Conservation (phyloP, 1,140 invertebrate species). For the Brachionus paranguensis region DNA sequence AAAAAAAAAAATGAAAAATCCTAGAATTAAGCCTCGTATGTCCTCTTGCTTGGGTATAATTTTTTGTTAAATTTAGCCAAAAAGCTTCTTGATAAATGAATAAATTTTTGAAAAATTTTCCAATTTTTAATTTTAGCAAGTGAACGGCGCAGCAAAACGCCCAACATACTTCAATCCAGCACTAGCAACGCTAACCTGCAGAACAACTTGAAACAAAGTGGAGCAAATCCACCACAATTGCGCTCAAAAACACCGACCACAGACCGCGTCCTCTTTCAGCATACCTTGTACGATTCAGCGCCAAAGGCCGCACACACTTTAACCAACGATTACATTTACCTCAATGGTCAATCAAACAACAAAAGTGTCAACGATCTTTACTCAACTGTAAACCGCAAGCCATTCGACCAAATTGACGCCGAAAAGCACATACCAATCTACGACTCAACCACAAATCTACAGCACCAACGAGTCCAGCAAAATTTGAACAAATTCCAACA, state of each 20-base stretch:
- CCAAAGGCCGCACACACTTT: background rate
- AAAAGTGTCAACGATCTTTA: conserved; percentile 16
- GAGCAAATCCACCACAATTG: background rate
- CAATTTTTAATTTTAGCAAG: background rate
- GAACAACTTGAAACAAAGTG: background rate
- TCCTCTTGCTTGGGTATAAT: background rate
- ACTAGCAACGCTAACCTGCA: background rate
- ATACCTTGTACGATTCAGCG: background rate
- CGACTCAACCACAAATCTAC: conserved; percentile 31
- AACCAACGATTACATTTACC: conserved; percentile 20
- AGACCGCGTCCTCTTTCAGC: conserved; percentile 20
- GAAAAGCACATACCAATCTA: conserved; percentile 19
- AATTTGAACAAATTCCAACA: conserved; percentile 20
- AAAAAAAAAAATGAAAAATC: background rate
- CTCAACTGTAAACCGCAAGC: background rate
- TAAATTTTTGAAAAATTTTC: background rate
- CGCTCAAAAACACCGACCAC: conserved; percentile 38
- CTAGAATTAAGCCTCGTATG: background rate
- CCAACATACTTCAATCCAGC: conserved; percentile 26
- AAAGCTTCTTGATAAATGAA: background rate
- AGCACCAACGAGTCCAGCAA: conserved; percentile 17
- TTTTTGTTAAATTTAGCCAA: background rate
- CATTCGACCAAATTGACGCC: background rate
- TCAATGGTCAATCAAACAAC: background rate
- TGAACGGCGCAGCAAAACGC: conserved; percentile 30